These are phyloP conservation scores for Neoascia interrupta DNA, from an alignment of 2,888 invertebrate genomes.

Conservation along the genomic window DNA sequence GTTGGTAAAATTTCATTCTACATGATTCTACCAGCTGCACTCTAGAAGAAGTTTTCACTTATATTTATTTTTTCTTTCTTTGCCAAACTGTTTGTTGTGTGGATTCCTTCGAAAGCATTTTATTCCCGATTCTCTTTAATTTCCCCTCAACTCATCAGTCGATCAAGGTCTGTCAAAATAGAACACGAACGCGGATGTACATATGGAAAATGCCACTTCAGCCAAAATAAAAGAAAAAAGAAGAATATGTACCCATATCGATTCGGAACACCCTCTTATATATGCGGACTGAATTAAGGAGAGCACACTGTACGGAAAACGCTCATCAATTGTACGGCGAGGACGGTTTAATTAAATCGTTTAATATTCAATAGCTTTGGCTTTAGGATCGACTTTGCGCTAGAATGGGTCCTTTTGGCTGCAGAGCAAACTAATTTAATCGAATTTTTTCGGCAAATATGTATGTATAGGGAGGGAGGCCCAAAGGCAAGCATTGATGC, in stretches of 20 bases:
- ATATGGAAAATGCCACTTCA: background rate
- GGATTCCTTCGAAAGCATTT: background rate
- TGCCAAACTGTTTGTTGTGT: background rate
- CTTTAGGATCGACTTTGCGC: conserved; percentile 25
- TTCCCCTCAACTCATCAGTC: conserved; percentile 12
- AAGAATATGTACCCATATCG: background rate
- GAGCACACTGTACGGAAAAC: background rate
- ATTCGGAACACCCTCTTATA: background rate
- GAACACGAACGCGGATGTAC: conserved; percentile 4
- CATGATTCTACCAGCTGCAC: conserved; percentile 39
- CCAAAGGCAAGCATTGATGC: background rate
- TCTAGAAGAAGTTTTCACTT: background rate
- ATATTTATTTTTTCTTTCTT: background rate
- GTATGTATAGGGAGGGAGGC: background rate
- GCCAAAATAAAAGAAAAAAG: background rate
- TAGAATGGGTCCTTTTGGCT: background rate
- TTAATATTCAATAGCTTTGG: conserved; percentile 53
- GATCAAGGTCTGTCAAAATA: conserved; percentile 19
- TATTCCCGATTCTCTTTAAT: background rate
- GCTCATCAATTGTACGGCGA: conserved; percentile 2
- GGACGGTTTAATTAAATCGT: conserved; percentile 58
- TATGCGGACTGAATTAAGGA: background rate
- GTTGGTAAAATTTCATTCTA: conserved; percentile 53
- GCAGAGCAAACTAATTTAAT: conserved; percentile 45
- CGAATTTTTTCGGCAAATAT: conserved; percentile 2